Evolutionary conservation across 2,797 vertebrate genomes (phyloP).

Genomic region (Aldrovandia affinis): DNA sequence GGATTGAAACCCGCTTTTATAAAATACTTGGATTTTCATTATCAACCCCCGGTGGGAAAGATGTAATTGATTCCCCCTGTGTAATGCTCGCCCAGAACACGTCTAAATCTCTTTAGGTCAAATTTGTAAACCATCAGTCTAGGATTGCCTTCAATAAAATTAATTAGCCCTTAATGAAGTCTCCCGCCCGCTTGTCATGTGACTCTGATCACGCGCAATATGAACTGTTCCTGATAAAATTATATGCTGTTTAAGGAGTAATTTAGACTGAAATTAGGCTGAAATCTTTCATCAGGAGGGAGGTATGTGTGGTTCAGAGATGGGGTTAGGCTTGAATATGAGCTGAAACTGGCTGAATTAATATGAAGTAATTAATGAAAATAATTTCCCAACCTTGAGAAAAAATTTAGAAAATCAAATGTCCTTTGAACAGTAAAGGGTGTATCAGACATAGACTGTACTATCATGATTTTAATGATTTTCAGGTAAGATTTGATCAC

Average conservation of each 20-base stretch:
- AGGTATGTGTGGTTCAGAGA: no score
- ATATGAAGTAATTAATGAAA: no score
- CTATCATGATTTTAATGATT: no score
- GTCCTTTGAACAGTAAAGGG: no score
- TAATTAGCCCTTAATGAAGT: constrained; percentile 67
- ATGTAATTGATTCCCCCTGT: constrained; percentile 49
- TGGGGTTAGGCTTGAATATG: no score
- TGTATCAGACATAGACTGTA: no score
- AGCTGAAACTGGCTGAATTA: no score
- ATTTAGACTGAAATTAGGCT: constrained; percentile 52
- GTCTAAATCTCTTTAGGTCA: constrained; percentile 46
- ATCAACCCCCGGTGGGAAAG: constrained; percentile 46
- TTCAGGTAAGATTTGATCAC: no score
- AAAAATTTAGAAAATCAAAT: no score
- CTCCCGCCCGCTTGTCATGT: constrained; percentile 43
- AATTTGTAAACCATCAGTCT: constrained; percentile 57
- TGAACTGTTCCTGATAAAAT: constrained; percentile 36
- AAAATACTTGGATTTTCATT: constrained; percentile 49
- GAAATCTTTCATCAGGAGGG: no score
- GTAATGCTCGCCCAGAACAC: constrained; percentile 51
- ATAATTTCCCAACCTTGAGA: no score
- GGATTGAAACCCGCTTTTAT: constrained; percentile 53
- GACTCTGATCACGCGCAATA: constrained; percentile 38
- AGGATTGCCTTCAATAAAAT: constrained; percentile 60
- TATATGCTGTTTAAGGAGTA: constrained; percentile 51